phyloP scores from a whole-genome alignment of 2,797 vertebrate genomes.

The Fratercula arctica region DNA sequence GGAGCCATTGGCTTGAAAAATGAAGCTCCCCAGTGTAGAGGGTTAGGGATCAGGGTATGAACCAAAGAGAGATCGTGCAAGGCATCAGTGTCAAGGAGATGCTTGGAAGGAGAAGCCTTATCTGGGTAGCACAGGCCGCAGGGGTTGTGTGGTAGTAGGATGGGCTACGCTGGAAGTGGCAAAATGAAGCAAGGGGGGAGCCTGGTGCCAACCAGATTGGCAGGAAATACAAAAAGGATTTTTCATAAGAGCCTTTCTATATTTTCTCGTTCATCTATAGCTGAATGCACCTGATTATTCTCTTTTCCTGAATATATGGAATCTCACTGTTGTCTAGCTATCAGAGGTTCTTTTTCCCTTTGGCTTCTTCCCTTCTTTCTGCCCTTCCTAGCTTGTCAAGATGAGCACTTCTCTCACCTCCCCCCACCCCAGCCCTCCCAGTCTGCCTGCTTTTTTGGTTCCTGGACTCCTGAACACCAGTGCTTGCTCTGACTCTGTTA shows the following conservation, averaged over 20 bases:
- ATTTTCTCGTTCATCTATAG: neutral
- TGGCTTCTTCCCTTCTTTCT: slow-evolving; percentile 11
- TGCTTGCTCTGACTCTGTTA: neutral
- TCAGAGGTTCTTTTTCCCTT: neutral
- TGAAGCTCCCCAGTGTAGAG: neutral
- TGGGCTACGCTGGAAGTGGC: neutral
- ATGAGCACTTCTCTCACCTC: neutral
- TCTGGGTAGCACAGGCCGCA: neutral
- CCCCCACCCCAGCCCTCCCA: neutral
- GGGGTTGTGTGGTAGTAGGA: neutral
- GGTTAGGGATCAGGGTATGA: neutral
- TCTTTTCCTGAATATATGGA: neutral
- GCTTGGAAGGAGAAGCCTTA: neutral
- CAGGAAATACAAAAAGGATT: neutral
- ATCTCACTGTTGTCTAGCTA: neutral
- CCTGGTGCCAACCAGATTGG: neutral
- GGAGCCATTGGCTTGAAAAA: neutral
- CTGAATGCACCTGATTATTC: neutral
- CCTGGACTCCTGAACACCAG: neutral
- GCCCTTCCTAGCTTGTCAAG: neutral
- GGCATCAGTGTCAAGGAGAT: neutral
- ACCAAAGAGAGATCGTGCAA: neutral
- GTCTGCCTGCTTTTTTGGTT: slow-evolving; percentile 31
- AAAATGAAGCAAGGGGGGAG: neutral
- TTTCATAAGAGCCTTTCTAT: neutral